Evolutionary conservation across 2,888 invertebrate species (phyloP).

Genomic region (Strigamia maritima): DNA sequence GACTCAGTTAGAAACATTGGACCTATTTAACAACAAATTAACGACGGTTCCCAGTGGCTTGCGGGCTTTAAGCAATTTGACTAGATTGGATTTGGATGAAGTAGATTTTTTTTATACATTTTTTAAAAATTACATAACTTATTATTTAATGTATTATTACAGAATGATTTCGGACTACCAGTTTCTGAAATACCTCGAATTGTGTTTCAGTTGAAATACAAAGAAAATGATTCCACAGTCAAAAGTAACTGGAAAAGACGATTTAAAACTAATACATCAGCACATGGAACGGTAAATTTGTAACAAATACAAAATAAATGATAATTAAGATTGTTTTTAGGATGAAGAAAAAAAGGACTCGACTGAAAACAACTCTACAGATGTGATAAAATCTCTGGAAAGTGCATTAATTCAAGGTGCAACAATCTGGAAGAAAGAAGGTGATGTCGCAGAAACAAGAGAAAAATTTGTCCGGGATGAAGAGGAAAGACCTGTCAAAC

Average conservation of each 20-base stretch:
- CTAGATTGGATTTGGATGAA: slow-evolving; percentile 38
- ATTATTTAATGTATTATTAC: neutral
- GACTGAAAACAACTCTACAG: neutral
- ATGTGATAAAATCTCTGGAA: neutral
- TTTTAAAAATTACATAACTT: neutral
- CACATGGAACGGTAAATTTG: neutral
- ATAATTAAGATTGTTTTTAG: no score
- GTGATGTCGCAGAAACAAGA: neutral
- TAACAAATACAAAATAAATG: neutral
- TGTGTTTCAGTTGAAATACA: neutral
- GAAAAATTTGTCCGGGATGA: neutral
- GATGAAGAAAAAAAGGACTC: neutral
- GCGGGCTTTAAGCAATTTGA: neutral
- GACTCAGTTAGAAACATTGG: slow-evolving; percentile 22
- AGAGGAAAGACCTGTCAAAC: neutral
- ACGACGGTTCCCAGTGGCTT: slow-evolving; percentile 33
- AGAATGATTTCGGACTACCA: neutral
- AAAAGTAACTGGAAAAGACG: neutral
- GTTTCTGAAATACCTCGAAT: neutral
- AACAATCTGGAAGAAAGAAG: neutral
- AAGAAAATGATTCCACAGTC: neutral
- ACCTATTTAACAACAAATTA: slow-evolving; percentile 39
- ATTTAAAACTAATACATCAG: neutral
- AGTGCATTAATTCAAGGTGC: neutral
- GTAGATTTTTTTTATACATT: neutral